A percentile compares a stretch with the other conserved stretches of the same genome.
These are phyloP conservation scores for Ichneumoninae sp. DNA, from an alignment of 2,888 invertebrate species.

Conservation along the genomic window DNA sequence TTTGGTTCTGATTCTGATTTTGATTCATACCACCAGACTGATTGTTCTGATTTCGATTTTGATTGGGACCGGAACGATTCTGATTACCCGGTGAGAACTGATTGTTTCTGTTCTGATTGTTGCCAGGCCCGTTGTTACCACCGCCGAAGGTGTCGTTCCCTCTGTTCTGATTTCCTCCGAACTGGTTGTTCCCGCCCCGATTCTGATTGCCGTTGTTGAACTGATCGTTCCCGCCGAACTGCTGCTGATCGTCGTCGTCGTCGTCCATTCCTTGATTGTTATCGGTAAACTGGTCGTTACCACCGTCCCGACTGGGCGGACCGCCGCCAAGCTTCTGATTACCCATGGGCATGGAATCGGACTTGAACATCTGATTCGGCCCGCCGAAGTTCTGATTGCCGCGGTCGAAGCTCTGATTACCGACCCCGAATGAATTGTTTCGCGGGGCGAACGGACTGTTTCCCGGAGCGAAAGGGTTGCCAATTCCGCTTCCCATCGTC, in stretches of 20 bases:
- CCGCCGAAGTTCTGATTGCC: slow-evolving; percentile 64
- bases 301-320: slow-evolving; percentile 50
- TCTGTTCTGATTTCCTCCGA: slow-evolving; percentile 40
- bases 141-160: slow-evolving; percentile 23
- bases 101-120: slow-evolving; percentile 68
- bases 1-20: slow-evolving; percentile 70
- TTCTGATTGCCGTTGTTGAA: slow-evolving; percentile 68
- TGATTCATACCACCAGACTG: slow-evolving; percentile 65
- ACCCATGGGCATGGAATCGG: slow-evolving; percentile 61
- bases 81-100: slow-evolving; percentile 70
- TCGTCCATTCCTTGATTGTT: slow-evolving; percentile 67
- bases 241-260: slow-evolving; percentile 53
- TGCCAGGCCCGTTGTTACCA: slow-evolving; percentile 36
- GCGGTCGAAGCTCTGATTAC: slow-evolving; percentile 75
- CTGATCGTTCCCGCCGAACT: slow-evolving; percentile 69
- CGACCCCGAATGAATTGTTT: slow-evolving; percentile 75
- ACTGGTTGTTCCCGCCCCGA: slow-evolving; percentile 57
- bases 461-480: slow-evolving; percentile 71
- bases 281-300: slow-evolving; percentile 65
- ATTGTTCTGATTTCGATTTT: slow-evolving; percentile 75
- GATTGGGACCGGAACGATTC: slow-evolving; percentile 67
- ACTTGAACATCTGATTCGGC: slow-evolving; percentile 57
- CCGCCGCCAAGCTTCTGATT: slow-evolving; percentile 52
- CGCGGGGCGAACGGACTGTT: slow-evolving; percentile 73
- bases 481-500: slow-evolving; percentile 77